Percentiles rank a stretch among this genome's conserved stretches.
Conservation (phyloP, 2,113 vertebrate species). For the Lasiurus cinereus region DNA sequence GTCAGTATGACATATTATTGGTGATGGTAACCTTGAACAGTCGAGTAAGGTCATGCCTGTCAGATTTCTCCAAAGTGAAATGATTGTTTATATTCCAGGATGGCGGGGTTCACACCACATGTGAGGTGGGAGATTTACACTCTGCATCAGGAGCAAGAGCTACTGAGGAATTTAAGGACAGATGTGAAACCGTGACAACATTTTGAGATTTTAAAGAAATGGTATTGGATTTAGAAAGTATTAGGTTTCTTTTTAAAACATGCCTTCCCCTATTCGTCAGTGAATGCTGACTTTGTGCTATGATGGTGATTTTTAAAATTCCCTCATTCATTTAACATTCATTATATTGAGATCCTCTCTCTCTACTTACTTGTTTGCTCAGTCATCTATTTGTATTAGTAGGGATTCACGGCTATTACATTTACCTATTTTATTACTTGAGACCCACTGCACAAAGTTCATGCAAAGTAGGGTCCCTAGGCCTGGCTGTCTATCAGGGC, state of each 20-base stretch:
- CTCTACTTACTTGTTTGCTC: background rate
- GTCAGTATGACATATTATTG: background rate
- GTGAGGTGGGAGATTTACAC: too few relatives aligned
- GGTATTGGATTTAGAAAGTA: background rate
- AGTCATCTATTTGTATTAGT: background rate
- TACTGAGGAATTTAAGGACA: background rate
- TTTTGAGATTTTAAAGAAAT: background rate
- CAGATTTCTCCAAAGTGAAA: background rate
- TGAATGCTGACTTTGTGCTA: background rate
- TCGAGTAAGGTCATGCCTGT: background rate
- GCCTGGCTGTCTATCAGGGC: too few relatives aligned
- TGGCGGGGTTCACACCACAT: background rate
- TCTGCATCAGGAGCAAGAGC: background rate
- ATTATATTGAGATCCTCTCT: background rate
- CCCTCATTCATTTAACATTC: background rate
- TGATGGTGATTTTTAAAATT: background rate
- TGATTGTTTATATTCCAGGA: background rate
- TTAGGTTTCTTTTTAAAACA: background rate
- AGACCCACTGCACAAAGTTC: too few relatives aligned
- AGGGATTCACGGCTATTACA: background rate
- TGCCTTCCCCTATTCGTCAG: too few relatives aligned
- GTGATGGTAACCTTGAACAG: background rate
- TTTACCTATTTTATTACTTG: background rate
- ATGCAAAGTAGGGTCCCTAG: too few relatives aligned
- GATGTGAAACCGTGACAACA: background rate